Evolutionary conservation across 2,888 invertebrate genomes (phyloP).

Genomic region (Tetranychus truncatus): DNA sequence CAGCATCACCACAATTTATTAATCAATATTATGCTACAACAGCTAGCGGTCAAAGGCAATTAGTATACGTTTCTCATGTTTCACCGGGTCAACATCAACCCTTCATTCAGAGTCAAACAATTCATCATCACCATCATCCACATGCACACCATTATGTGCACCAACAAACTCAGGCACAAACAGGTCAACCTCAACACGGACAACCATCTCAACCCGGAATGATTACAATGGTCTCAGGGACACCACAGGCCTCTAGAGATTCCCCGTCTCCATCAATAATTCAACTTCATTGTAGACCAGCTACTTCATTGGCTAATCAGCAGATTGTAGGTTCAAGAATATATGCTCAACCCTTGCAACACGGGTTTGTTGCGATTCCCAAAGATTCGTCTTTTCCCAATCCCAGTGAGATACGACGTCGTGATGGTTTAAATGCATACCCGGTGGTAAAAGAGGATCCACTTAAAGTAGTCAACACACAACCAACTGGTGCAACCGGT

Average conservation of each 20-base stretch:
- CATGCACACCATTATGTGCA: not conserved
- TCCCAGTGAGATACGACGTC: conserved; percentile 22
- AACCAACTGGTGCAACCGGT: not conserved
- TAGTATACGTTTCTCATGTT: conserved; percentile 1
- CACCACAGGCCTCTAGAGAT: not conserved
- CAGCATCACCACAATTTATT: conserved; percentile 2
- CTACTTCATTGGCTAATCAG: not conserved
- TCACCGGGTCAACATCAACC: not conserved
- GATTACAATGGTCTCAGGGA: not conserved
- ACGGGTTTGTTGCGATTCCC: not conserved
- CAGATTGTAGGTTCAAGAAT: not conserved
- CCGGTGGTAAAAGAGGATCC: conserved; percentile 19
- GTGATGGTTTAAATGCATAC: conserved; percentile 23
- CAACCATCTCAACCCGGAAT: conserved; percentile 10
- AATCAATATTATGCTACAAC: not conserved
- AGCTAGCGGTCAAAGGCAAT: not conserved
- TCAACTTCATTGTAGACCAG: not conserved
- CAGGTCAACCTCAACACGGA: conserved; percentile 25
- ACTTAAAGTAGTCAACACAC: not conserved
- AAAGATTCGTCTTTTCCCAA: conserved; percentile 18
- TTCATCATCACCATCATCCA: not conserved
- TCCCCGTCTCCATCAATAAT: not conserved
- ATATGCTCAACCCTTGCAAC: conserved; percentile 4
- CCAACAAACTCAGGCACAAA: conserved; percentile 21
- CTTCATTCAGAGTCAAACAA: not conserved